Evolutionary conservation across 2,888 invertebrate genomes (phyloP).

Genomic region (Cloeon dipterum): DNA sequence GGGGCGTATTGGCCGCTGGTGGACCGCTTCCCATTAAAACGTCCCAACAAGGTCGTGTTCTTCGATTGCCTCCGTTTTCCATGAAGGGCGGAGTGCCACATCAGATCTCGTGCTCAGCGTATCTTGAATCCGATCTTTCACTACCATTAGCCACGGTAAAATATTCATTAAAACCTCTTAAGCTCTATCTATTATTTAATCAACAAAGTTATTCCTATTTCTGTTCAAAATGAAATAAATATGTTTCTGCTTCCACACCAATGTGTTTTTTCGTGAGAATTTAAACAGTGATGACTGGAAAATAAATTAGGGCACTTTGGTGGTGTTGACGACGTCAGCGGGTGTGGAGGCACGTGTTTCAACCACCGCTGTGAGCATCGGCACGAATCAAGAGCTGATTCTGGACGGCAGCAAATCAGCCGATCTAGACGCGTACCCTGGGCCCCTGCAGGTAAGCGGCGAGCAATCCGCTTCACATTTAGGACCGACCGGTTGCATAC

Average conservation of each 20-base stretch:
- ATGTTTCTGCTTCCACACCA: no score
- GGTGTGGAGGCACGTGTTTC: conserved; percentile 5
- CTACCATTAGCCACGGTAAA: neutral
- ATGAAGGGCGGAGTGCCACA: conserved; percentile 6
- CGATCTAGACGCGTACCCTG: conserved; percentile 6
- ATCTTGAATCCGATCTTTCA: neutral
- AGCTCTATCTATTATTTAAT: no score
- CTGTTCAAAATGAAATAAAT: no score
- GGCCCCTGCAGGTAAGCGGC: conserved; percentile 5
- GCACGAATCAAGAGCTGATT: conserved; percentile 6
- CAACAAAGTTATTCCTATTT: no score
- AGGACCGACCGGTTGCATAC: neutral
- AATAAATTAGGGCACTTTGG: no score
- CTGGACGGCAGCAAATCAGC: conserved; percentile 7
- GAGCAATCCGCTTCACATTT: no score
- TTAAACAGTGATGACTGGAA: no score
- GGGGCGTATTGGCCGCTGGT: conserved; percentile 4
- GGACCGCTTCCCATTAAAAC: neutral
- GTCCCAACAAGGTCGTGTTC: neutral
- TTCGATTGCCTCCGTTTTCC: conserved; percentile 4
- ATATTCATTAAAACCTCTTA: neutral
- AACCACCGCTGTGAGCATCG: conserved; percentile 5
- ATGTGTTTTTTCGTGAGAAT: no score
- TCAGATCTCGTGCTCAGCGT: conserved; percentile 5
- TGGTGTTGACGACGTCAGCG: neutral